Conservation (phyloP, 2,797 vertebrate species). For the Adrianichthys oophorus region DNA sequence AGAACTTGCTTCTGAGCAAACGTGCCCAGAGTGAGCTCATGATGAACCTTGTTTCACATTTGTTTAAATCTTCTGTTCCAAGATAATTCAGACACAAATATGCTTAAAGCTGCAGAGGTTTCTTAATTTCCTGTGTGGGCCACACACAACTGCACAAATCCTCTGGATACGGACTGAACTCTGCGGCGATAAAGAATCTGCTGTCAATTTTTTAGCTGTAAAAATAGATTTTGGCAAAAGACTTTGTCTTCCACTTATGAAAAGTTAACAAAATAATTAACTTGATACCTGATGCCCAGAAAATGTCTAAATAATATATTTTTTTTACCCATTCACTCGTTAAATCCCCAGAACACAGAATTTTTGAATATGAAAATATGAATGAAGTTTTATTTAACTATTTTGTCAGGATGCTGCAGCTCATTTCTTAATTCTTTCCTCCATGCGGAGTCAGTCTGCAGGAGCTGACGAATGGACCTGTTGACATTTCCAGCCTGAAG, state of each 20-base stretch:
- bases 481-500: constrained; percentile 8
- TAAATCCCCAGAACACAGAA: constrained; percentile 1
- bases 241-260: constrained; percentile 50
- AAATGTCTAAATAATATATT: constrained; percentile 20
- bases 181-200: constrained; percentile 60
- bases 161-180: constrained; percentile 47
- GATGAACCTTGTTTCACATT: constrained; percentile 75
- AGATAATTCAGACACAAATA: constrained; percentile 82
- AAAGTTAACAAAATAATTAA: constrained; percentile 63
- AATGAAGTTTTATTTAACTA: constrained; percentile 1
- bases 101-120: constrained; percentile 80
- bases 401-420: neutral
- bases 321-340: neutral
- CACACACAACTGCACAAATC: constrained; percentile 75
- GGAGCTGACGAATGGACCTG: constrained; percentile 10
- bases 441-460: constrained; percentile 8
- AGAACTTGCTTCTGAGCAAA: constrained; percentile 51
- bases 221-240: constrained; percentile 63
- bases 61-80: constrained; percentile 78
- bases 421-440: constrained; percentile 1
- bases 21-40: constrained; percentile 53
- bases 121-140: constrained; percentile 85
- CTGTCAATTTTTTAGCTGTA: constrained; percentile 64
- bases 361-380: constrained; percentile 14
- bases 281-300: constrained; percentile 34